Base-by-base conservation (phyloP, 2,888 invertebrate genomes). In the Disparrhopalites patrizii region DNA sequence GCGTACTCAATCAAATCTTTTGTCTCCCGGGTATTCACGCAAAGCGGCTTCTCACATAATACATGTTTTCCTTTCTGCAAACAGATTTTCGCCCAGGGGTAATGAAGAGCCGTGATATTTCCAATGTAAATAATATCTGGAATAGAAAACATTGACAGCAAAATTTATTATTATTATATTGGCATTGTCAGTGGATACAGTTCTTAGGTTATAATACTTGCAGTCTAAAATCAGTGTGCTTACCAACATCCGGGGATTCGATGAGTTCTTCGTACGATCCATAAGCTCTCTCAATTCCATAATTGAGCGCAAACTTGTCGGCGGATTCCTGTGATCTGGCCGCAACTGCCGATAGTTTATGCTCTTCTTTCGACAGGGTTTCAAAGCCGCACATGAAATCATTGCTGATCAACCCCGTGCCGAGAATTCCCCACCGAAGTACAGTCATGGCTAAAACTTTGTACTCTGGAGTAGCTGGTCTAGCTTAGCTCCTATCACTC, bases 111-210 rank as follows among this genome's bases (percentile, higher is more conserved):
- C 79, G 91, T 87, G 27, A 94, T 79, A 1, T 84, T 82, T 3
- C 92, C 94, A 73, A 96, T 84, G 78, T 95, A 95, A 1, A 89
- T 89, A 15, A 93, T 84, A 79, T 94, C 94, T 94, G 81, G 62
- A 76, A 68, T 33, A 54, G 54, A 40, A 55, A 40, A 10, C n/a
- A n/a, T n/a, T n/a, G n/a, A n/a, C n/a, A n/a, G n/a, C n/a, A n/a
- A n/a, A n/a, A n/a, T n/a, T n/a, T n/a, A n/a, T n/a, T n/a, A n/a
- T n/a, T n/a, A n/a, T n/a, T n/a, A n/a, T n/a, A n/a, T n/a, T n/a
- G n/a, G n/a, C n/a, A n/a, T n/a, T n/a, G n/a, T n/a, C n/a, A n/a
- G n/a, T n/a, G n/a, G n/a, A n/a, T n/a, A n/a, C n/a, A n/a, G n/a
- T n/a, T n/a, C n/a, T n/a, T n/a, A n/a, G n/a, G n/a, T n/a, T n/a